Evolutionary conservation across 2,113 vertebrate genomes (phyloP), one percentile per base, ranked within the genome.

Genomic region (Cairina moschata): DNA sequence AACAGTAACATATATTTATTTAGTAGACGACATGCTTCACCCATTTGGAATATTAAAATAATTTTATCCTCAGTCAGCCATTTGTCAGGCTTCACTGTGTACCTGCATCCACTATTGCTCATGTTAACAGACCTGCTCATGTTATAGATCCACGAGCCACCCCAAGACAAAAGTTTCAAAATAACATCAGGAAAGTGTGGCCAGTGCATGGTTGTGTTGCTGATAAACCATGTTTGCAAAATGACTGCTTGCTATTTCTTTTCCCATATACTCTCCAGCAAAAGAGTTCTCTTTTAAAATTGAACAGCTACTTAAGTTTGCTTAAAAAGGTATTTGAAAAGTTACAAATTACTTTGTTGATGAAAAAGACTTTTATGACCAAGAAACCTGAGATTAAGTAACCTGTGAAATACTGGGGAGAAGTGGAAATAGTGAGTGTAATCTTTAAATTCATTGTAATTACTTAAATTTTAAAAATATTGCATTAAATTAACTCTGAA

Each of bases 101-200:
- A 60, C 12, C 10, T 50, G 1, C 1, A 4, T 52, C 11, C 84
- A 23, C 21, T 69, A 15, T 31, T 55, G 31, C 13, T 17, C 63
- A 3, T 28, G 15, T 62, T 72, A 72, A 22, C 23, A 22, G 23
- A 85, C 4, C 13, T 71, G 8, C 17, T 48, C 21, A 48, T 21
- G 20, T 48, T 50, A 0, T 0, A 95, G n/a, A n/a, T n/a, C 11
- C 29, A 59, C 6, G 12, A 29, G 9, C 9, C 3, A 6, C 20
- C 13, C 20, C 23, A 28, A 13, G 13, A 68, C 1, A 62, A 17
- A 82, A 69, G 40, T 48, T 86, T 88, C 10, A 93, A 83, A 91
- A 55, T 44, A 78, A 13, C 4, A 1, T 9, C 52, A 23, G 25
- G 29, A 18, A 77, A 71, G 13, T 23, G 65, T 72, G 46, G 52